Evolutionary conservation across 1,140 invertebrate genomes (phyloP).

Genomic region (Plectus sambesii): DNA sequence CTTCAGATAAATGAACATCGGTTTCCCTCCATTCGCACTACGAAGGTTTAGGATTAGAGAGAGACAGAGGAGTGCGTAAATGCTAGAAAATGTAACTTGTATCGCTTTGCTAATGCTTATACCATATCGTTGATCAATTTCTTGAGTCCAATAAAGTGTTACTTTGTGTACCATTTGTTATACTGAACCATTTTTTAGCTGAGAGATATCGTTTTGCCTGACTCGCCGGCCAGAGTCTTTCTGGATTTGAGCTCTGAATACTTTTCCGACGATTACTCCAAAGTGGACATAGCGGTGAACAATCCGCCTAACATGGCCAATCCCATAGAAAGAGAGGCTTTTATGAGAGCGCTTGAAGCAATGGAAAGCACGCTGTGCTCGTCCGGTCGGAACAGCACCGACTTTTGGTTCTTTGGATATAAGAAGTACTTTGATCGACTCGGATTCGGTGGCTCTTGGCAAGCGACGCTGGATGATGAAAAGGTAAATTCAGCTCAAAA

Average conservation of each 20-base stretch:
- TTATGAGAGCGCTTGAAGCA: slow-evolving; percentile 22
- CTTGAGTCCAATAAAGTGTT: no score
- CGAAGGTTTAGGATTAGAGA: no score
- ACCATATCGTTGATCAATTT: no score
- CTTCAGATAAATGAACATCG: no score
- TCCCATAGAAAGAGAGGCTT: slow-evolving; percentile 15
- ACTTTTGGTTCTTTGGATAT: slow-evolving; percentile 38
- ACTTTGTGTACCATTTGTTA: no score
- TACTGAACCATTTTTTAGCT: slow-evolving; percentile 22
- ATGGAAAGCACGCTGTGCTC: slow-evolving; percentile 31
- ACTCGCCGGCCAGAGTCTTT: slow-evolving; percentile 24
- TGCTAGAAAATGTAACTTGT: no score
- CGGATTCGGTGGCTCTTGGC: slow-evolving; percentile 27
- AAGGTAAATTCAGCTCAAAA: no score
- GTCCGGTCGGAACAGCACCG: slow-evolving; percentile 22
- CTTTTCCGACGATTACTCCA: slow-evolving; percentile 23
- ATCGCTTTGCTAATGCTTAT: no score
- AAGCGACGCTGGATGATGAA: slow-evolving; percentile 19
- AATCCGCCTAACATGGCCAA: slow-evolving; percentile 33
- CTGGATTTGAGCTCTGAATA: slow-evolving; percentile 20
- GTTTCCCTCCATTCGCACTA: no score
- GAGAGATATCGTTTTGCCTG: slow-evolving; percentile 27
- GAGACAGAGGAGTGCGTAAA: no score
- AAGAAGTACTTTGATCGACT: slow-evolving; percentile 26
- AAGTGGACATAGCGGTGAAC: slow-evolving; percentile 32